Percentiles rank a stretch among this genome's conserved stretches.
Evolutionary conservation across 1,140 invertebrate species (phyloP).

Genomic region (Chrysopa pallens): DNA sequence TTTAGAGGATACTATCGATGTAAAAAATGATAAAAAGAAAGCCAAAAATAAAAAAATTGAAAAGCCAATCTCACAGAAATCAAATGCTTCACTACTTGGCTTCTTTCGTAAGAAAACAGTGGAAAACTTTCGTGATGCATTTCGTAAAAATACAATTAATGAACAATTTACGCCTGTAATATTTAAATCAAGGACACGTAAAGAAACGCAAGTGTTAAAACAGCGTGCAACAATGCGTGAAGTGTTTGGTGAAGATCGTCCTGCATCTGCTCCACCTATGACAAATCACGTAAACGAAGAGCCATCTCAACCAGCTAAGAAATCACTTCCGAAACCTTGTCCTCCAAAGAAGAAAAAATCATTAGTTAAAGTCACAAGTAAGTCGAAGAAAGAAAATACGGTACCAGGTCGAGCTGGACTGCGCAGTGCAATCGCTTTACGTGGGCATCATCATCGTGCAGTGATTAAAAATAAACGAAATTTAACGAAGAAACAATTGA

Average conservation of each 20-base stretch:
- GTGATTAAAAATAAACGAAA: background rate
- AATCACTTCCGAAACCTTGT: constrained; percentile 7
- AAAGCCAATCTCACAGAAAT: constrained; percentile 31
- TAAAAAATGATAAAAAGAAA: constrained; percentile 29
- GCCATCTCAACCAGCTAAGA: constrained; percentile 7
- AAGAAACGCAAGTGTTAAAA: constrained; percentile 54
- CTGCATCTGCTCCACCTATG: constrained; percentile 34
- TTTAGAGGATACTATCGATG: constrained; percentile 22
- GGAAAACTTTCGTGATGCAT: constrained; percentile 43
- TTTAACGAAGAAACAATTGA: background rate
- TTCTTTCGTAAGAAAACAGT: constrained; percentile 52
- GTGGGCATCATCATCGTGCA: background rate
- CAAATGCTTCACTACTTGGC: constrained; percentile 30
- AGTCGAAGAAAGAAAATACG: background rate
- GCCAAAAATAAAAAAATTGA: constrained; percentile 24
- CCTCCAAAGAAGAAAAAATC: constrained; percentile 12
- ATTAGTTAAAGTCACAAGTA: constrained; percentile 2
- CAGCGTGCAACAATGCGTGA: constrained; percentile 59
- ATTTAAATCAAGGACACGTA: constrained; percentile 52
- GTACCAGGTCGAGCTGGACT: constrained; percentile 3
- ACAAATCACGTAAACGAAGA: constrained; percentile 16
- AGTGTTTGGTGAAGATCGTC: constrained; percentile 56
- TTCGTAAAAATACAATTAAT: constrained; percentile 39
- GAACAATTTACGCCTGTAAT: constrained; percentile 50
- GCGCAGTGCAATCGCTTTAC: constrained; percentile 4